Evolutionary conservation across 2,888 invertebrate genomes (phyloP).

Genomic region (Leptothorax acervorum): DNA sequence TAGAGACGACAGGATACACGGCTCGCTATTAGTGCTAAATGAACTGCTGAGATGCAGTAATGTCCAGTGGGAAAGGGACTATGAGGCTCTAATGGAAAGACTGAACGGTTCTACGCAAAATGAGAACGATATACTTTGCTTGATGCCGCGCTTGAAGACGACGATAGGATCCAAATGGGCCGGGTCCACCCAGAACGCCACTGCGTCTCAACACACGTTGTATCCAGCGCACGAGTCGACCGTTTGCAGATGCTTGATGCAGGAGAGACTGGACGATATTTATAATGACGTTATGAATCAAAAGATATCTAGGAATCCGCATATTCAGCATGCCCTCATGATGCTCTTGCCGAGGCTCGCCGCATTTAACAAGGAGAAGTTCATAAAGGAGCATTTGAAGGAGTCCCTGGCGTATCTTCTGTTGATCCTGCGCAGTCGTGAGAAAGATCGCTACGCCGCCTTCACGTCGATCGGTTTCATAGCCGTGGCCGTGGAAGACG

Average conservation of each 20-base stretch:
- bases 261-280: slow-evolving; percentile 93
- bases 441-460: slow-evolving; percentile 94
- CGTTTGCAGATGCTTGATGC: slow-evolving; percentile 93
- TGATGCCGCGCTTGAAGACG: slow-evolving; percentile 88
- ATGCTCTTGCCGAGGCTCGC: slow-evolving; percentile 96
- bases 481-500: slow-evolving; percentile 94
- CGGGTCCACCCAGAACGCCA: slow-evolving; percentile 76
- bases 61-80: slow-evolving; percentile 94
- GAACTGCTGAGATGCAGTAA: slow-evolving; percentile 97
- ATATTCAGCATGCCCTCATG: slow-evolving; percentile 95
- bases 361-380: slow-evolving; percentile 95
- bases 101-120: slow-evolving; percentile 84
- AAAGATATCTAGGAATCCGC: slow-evolving; percentile 90
- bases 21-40: slow-evolving; percentile 96
- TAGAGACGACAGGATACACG: slow-evolving; percentile 96
- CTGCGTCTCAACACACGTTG: slow-evolving; percentile 76
- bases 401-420: slow-evolving; percentile 93
- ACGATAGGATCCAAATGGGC: slow-evolving; percentile 87
- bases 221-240: slow-evolving; percentile 92
- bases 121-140: slow-evolving; percentile 87
- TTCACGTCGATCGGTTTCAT: slow-evolving; percentile 96
- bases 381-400: slow-evolving; percentile 91
- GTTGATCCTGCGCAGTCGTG: slow-evolving; percentile 91
- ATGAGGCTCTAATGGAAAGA: slow-evolving; percentile 90
- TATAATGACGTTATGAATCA: slow-evolving; percentile 93